A percentile compares a stretch with the other conserved stretches of the same genome.
These are phyloP conservation scores for Hippopotamyrus pictus DNA, from an alignment of 2,797 vertebrate genomes.

Conservation along the genomic window DNA sequence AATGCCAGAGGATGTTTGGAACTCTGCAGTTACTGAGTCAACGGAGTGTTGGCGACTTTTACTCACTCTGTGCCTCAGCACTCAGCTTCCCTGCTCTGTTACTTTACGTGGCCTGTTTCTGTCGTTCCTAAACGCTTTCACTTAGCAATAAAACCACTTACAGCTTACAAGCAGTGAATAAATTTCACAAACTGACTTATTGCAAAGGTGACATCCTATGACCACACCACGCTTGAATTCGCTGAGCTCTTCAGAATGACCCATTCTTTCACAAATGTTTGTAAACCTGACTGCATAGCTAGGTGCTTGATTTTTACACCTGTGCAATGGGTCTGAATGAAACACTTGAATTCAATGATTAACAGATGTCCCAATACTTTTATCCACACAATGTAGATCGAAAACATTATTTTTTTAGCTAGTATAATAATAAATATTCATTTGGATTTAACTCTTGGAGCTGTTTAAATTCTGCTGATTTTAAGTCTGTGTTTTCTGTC, in stretches of 20 bases:
- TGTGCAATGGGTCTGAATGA: background rate
- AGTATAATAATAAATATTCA: background rate
- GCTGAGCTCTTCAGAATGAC: background rate
- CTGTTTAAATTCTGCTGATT: background rate
- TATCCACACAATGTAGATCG: background rate
- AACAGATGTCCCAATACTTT: background rate
- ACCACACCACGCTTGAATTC: background rate
- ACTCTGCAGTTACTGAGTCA: background rate
- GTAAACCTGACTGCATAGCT: background rate
- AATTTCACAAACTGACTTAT: background rate
- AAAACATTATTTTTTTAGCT: background rate
- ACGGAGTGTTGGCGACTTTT: background rate
- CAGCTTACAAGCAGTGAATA: background rate
- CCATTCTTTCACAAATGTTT: background rate
- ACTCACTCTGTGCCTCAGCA: background rate
- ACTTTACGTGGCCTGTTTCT: background rate
- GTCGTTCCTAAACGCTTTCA: background rate
- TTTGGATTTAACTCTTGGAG: background rate
- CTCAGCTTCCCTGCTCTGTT: background rate
- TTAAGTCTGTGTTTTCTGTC: background rate
- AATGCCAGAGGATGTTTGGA: background rate
- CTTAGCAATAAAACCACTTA: background rate
- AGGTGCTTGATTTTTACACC: background rate
- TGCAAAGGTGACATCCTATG: background rate
- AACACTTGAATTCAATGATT: background rate